Conservation (phyloP, 1,140 invertebrate species). For the Euura saliciscinereae region DNA sequence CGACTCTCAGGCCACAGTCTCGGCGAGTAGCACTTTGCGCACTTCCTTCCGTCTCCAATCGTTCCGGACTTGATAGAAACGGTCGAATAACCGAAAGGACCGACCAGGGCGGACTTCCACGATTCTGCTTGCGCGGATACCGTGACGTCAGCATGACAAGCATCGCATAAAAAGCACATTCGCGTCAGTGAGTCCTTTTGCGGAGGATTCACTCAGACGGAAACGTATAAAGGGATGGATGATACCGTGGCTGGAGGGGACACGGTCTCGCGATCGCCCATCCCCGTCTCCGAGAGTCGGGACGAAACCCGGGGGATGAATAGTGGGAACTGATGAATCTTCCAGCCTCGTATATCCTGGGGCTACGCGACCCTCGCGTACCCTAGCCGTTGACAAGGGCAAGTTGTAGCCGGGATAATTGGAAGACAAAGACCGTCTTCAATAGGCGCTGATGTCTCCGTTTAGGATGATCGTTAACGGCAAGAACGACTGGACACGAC, state of each 20-base stretch:
- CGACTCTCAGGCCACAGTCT: neutral
- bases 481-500: neutral
- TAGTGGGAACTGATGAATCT: constrained; percentile 9
- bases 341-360: neutral
- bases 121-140: neutral
- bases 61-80: neutral
- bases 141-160: neutral
- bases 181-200: constrained; percentile 5
- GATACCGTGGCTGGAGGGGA: constrained; percentile 5
- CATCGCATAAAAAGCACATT: constrained; percentile 2
- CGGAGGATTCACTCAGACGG: neutral
- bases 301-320: neutral
- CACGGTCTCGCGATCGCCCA: neutral
- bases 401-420: constrained; percentile 8
- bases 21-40: neutral
- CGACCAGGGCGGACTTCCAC: neutral
- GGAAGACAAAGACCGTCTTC: constrained; percentile 15
- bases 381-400: constrained; percentile 1
- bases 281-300: neutral
- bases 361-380: neutral
- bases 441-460: constrained; percentile 18
- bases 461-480: constrained; percentile 18
- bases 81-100: neutral
- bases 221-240: constrained; percentile 1
- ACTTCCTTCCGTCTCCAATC: neutral